These are phyloP conservation scores for Branchinecta sandiegonensis DNA, from an alignment of 2,888 invertebrate species.

Conservation along the genomic window DNA sequence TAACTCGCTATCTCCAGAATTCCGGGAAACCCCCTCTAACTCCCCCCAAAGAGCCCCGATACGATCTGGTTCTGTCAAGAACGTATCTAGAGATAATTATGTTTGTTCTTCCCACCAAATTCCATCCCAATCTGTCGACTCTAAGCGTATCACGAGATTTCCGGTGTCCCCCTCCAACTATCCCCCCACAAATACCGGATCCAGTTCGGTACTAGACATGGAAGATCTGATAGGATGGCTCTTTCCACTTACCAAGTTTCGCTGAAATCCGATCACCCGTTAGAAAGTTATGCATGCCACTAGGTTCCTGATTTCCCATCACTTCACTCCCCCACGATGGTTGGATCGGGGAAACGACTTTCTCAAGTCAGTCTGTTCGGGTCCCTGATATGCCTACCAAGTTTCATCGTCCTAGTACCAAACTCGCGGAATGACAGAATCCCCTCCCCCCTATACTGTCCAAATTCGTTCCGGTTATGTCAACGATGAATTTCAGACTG, in stretches of 20 bases:
- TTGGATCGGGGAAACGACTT: neutral
- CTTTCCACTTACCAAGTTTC: neutral
- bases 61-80: too few relatives aligned
- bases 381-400: neutral
- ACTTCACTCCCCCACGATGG: neutral
- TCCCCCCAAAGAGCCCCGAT: too few relatives aligned
- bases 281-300: neutral
- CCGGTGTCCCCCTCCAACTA: too few relatives aligned
- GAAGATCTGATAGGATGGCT: neutral
- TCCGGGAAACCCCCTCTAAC: too few relatives aligned
- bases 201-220: too few relatives aligned
- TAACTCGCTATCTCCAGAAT: too few relatives aligned
- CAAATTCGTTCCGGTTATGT: constrained; percentile 5
- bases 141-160: too few relatives aligned
- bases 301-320: neutral
- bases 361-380: neutral
- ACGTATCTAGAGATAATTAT: too few relatives aligned
- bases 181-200: too few relatives aligned
- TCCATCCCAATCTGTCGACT: too few relatives aligned
- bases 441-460: neutral
- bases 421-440: neutral
- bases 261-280: neutral
- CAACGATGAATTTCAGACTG: neutral
- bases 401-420: neutral
- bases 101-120: too few relatives aligned